phyloP scores from a whole-genome alignment of 2,113 vertebrate species.

The Glareola pratincola region DNA sequence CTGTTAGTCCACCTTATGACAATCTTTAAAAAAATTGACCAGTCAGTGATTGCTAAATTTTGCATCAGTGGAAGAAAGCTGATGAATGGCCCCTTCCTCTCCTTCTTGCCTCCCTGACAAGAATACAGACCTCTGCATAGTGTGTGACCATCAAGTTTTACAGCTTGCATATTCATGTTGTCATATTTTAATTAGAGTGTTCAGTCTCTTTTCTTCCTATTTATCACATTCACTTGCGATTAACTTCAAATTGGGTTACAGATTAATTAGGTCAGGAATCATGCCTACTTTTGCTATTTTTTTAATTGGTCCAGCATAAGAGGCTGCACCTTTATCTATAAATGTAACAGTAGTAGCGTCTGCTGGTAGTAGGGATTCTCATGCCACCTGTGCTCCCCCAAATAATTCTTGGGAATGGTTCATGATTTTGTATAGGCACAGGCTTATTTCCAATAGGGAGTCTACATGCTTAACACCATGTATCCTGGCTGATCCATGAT shows the following conservation, averaged over 20 bases:
- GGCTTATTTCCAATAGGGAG: not conserved
- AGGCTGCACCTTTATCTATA: not conserved
- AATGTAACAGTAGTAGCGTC: not conserved
- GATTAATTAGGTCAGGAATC: not conserved
- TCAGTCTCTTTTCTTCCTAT: not conserved
- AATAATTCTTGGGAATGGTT: not conserved
- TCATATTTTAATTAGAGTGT: slow-evolving; percentile 12
- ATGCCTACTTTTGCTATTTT: not conserved
- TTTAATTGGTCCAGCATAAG: not conserved
- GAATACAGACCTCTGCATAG: not conserved
- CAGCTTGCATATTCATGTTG: not conserved
- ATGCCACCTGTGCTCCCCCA: not conserved
- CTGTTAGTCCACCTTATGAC: not conserved
- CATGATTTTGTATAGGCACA: not conserved
- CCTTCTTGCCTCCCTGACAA: not conserved
- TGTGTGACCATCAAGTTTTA: not conserved
- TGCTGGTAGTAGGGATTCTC: not conserved
- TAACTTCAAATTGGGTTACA: not conserved
- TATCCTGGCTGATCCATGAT: not conserved
- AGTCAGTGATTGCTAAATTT: not conserved
- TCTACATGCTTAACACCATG: not conserved
- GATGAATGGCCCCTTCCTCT: not conserved
- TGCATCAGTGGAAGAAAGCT: not conserved
- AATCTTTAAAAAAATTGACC: not conserved
- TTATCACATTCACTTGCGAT: not conserved